phyloP scores from a whole-genome alignment of 2,888 invertebrate species.

The Cryptus armator region DNA sequence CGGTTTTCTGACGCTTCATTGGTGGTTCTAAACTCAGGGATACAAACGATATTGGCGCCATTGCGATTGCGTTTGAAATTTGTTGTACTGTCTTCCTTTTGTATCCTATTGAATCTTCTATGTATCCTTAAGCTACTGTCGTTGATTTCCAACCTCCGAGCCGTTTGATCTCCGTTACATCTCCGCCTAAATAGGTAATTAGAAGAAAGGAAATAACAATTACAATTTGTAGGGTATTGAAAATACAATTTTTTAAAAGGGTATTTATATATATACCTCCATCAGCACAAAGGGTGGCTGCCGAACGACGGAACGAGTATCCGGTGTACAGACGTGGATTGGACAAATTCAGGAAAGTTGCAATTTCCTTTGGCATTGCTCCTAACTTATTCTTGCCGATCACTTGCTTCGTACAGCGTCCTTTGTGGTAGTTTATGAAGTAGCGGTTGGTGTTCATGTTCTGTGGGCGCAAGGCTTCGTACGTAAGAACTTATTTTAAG shows the following conservation, averaged over 20 bases:
- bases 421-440: not conserved
- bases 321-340: slow-evolving; percentile 57
- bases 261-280: not conserved
- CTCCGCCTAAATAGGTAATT: not conserved
- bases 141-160: slow-evolving; percentile 15
- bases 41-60: slow-evolving; percentile 5
- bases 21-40: not conserved
- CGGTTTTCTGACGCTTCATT: slow-evolving; percentile 1
- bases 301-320: slow-evolving; percentile 48
- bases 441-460: slow-evolving; percentile 34
- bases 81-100: slow-evolving; percentile 35
- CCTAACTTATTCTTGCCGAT: slow-evolving; percentile 59
- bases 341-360: slow-evolving; percentile 46
- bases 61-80: slow-evolving; percentile 19
- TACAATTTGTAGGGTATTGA: too few species aligned
- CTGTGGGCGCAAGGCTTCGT: slow-evolving; percentile 58
- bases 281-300: slow-evolving; percentile 50
- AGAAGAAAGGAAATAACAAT: too few species aligned
- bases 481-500: slow-evolving; percentile 47
- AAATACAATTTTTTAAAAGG: not conserved
- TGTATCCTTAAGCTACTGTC: slow-evolving; percentile 23
- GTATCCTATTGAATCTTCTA: slow-evolving; percentile 29
- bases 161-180: slow-evolving; percentile 36
- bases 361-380: slow-evolving; percentile 57
- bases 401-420: too few species aligned